Evolutionary conservation across 2,113 vertebrate genomes (phyloP).

Genomic region (Marcusenius ussheri): DNA sequence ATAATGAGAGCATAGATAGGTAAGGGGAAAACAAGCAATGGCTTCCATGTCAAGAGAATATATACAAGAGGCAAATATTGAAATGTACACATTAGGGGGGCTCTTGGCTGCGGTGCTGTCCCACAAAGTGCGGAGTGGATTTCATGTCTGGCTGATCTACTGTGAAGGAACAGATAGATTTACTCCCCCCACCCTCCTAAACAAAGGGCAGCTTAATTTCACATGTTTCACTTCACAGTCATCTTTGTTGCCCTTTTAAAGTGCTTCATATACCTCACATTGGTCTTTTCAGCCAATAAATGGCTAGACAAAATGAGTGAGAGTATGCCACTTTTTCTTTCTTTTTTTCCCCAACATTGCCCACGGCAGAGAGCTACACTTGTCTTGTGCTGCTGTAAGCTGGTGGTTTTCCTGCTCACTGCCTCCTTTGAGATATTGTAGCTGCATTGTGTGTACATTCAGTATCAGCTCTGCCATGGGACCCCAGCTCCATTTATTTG

Average conservation of each 20-base stretch:
- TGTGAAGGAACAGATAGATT: slow-evolving; percentile 33
- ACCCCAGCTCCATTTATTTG: slow-evolving; percentile 47
- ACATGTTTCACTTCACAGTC: slow-evolving; percentile 26
- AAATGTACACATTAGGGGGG: neutral
- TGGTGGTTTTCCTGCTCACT: slow-evolving; percentile 20
- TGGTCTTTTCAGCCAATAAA: slow-evolving; percentile 28
- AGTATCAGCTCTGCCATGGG: slow-evolving; percentile 45
- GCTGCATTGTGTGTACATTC: slow-evolving; percentile 37
- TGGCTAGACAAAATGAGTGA: neutral
- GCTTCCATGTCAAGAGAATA: neutral
- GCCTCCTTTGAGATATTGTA: slow-evolving; percentile 40
- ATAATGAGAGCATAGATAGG: neutral
- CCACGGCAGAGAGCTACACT: slow-evolving; percentile 37
- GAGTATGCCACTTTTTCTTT: neutral
- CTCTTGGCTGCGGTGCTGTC: neutral
- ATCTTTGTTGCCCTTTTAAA: slow-evolving; percentile 29
- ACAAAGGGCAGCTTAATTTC: slow-evolving; percentile 26
- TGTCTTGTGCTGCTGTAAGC: slow-evolving; percentile 43
- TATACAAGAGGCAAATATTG: neutral
- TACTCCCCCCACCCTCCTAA: slow-evolving; percentile 15
- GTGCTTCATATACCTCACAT: slow-evolving; percentile 25
- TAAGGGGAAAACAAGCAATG: neutral
- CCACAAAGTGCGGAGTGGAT: slow-evolving; percentile 15
- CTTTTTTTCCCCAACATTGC: slow-evolving; percentile 33
- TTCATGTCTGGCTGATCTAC: slow-evolving; percentile 22